phyloP scores from a whole-genome alignment of 2,797 vertebrate genomes.

The Gymnocypris eckloni region DNA sequence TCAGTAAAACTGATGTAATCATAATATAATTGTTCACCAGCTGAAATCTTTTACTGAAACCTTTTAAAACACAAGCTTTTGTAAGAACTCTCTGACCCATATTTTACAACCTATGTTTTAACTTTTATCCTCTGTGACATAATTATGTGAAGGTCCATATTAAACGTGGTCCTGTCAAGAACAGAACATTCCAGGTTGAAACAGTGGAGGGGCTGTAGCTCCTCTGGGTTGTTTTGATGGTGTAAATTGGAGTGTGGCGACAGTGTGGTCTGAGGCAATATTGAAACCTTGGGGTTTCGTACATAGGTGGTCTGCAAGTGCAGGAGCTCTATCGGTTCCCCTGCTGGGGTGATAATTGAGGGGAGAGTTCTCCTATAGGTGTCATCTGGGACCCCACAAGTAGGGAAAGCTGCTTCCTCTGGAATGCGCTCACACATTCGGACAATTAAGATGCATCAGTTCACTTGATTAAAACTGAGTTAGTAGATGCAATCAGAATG shows the following conservation, averaged over 20 bases:
- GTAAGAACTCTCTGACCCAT: neutral
- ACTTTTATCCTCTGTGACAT: slow-evolving; percentile 16
- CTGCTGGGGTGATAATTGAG: slow-evolving; percentile 56
- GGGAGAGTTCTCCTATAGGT: slow-evolving; percentile 34
- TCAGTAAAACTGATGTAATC: neutral
- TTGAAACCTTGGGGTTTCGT: slow-evolving; percentile 22
- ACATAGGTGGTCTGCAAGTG: slow-evolving; percentile 44
- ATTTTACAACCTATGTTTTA: slow-evolving; percentile 3
- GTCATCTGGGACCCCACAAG: slow-evolving; percentile 47
- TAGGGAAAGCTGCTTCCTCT: slow-evolving; percentile 30
- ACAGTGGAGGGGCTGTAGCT: slow-evolving; percentile 50
- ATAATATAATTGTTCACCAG: neutral
- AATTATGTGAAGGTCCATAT: slow-evolving; percentile 43
- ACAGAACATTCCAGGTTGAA: slow-evolving; percentile 52
- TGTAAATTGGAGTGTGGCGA: slow-evolving; percentile 39
- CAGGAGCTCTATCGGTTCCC: slow-evolving; percentile 21
- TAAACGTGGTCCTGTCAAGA: slow-evolving; percentile 52
- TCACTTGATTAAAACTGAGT: neutral
- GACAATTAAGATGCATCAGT: neutral
- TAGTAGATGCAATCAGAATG: neutral
- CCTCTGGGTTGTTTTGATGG: slow-evolving; percentile 32
- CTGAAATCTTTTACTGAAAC: neutral
- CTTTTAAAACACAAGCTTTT: neutral
- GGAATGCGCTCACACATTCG: slow-evolving; percentile 24
- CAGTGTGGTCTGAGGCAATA: slow-evolving; percentile 16